Evolutionary conservation across 1,140 invertebrate genomes (phyloP).

Genomic region (Drosophila watanabei): DNA sequence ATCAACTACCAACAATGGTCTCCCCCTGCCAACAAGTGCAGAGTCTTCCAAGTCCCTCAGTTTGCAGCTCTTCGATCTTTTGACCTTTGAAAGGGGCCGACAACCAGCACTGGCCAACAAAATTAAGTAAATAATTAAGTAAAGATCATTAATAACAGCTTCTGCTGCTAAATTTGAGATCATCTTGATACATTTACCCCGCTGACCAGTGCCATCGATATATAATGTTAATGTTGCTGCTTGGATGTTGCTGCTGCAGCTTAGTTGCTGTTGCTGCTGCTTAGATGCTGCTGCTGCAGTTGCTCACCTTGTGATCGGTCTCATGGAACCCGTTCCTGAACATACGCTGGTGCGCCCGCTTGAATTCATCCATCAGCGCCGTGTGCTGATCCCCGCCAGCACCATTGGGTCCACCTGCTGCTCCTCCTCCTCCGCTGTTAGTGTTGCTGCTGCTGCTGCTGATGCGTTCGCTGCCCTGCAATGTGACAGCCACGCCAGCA

Average conservation of each 20-base stretch:
- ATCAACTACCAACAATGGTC: not conserved
- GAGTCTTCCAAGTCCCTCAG: conserved; percentile 24
- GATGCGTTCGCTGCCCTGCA: conserved; percentile 60
- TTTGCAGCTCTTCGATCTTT: conserved; percentile 36
- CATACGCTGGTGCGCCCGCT: conserved; percentile 93
- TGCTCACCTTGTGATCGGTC: conserved; percentile 83
- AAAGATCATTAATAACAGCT: not conserved
- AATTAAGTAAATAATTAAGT: not conserved
- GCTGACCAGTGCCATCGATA: conserved; percentile 5
- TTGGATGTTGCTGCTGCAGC: conserved; percentile 8
- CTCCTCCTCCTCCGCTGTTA: conserved; percentile 6
- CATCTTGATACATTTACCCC: not conserved
- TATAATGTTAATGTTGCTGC: conserved; percentile 38
- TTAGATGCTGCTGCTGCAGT: conserved; percentile 18
- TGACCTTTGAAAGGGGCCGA: conserved; percentile 68
- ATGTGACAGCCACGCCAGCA: conserved; percentile 49
- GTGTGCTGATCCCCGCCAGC: conserved; percentile 89
- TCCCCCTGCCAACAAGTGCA: conserved; percentile 47
- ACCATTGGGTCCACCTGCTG: conserved; percentile 13
- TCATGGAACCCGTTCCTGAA: conserved; percentile 88
- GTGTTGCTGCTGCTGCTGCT: conserved; percentile 19
- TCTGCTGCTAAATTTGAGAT: not conserved
- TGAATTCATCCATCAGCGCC: conserved; percentile 95
- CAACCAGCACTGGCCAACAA: conserved; percentile 1
- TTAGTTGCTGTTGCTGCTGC: conserved; percentile 59